Evolutionary conservation across 2,113 vertebrate species (phyloP), one percentile per base, ranked within the genome.

Genomic region (Malurus cyaneus): DNA sequence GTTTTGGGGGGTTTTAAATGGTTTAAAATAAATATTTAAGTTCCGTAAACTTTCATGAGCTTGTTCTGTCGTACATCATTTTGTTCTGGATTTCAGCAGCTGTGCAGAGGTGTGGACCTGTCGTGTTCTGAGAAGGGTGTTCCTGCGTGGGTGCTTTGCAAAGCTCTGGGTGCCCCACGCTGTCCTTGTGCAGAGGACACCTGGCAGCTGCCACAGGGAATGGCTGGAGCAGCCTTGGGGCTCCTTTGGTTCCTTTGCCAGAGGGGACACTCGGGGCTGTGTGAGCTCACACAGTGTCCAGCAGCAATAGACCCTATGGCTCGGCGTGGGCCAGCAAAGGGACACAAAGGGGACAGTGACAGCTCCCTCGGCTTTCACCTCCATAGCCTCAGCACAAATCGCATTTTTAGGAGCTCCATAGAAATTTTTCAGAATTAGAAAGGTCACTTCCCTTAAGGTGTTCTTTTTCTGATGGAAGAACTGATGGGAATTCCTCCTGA

Each of bases 11-110:
- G 93, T 47, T 82, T 97, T 93, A 97, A 97, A 96, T 97, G 96
- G 97, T 97, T 97, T 96, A 96, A 98, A 99, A 98, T 98, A 99
- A 99, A 98, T 98, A 98, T 98, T 98, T 99, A 98, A 98, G 98
- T 98, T 98, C 97, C 95, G 96, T 96, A 96, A 96, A 95, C 88
- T 96, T 94, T 96, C 69, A 69, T 26, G 44, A 93, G 60, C 83
- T 44, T 69, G 18, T 82, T 86, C 86, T 94, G 93, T 94, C 88
- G 50, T 96, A 94, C 36, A 1, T 66, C 47, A 1, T 60, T 96
- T 59, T 67, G 21, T 93, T 84, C 46, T 79, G 89, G 19, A 44
- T 66, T 77, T 54, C 9, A 52, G 32, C 24, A 57, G 42, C 3
- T 52, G 32, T 31, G 67, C 31, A 57, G 72, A 73, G 64, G 39